phyloP scores from a whole-genome alignment of 2,113 vertebrate species.

The Cyprinodon brontotheroides region DNA sequence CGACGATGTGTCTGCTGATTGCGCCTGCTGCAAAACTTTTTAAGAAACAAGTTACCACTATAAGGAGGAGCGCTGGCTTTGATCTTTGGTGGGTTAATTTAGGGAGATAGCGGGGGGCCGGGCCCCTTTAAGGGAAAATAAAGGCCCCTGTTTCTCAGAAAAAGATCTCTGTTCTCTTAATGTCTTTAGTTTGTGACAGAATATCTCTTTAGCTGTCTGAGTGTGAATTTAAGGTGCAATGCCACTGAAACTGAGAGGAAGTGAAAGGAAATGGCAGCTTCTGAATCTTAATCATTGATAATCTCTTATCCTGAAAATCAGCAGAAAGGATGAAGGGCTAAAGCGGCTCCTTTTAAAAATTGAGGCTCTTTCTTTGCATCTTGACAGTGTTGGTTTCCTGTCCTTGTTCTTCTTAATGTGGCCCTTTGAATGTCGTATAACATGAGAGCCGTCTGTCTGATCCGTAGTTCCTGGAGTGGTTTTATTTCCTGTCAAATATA shows the following conservation, averaged over 20 bases:
- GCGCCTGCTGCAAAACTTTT: no score
- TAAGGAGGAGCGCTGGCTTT: no score
- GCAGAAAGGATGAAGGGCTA: neutral
- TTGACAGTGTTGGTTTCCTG: neutral
- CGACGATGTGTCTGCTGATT: no score
- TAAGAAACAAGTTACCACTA: no score
- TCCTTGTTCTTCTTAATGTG: neutral
- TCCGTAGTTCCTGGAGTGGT: slow-evolving; percentile 34
- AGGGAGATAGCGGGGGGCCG: no score
- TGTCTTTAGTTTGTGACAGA: neutral
- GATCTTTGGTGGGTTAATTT: no score
- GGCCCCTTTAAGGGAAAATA: no score
- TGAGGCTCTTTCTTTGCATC: neutral
- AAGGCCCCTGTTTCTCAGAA: no score
- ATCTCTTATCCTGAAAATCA: neutral
- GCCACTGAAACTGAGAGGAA: neutral
- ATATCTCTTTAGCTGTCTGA: neutral
- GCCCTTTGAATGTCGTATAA: neutral
- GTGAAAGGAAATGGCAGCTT: no score
- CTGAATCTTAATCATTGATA: neutral
- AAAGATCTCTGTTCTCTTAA: neutral
- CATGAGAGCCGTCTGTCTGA: slow-evolving; percentile 19
- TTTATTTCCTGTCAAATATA: slow-evolving; percentile 57
- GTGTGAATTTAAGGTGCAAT: neutral
- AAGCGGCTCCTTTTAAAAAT: neutral